Evolutionary conservation across 2,888 invertebrate species (phyloP).

Genomic region (Hetaerina titia): DNA sequence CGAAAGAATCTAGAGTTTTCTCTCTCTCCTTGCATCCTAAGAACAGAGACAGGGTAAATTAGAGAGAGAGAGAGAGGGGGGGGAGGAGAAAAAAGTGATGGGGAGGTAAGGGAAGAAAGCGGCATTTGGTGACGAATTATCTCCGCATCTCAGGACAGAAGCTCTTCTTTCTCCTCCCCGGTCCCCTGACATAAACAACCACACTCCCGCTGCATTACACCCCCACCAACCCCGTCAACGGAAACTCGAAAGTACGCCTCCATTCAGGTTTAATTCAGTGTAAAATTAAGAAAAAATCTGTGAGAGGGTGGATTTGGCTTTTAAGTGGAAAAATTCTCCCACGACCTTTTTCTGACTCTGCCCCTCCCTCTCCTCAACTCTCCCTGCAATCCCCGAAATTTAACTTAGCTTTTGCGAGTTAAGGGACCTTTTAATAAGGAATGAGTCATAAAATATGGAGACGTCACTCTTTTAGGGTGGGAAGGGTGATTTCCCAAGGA

Average conservation of each 20-base stretch:
- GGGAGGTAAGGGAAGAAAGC: background rate
- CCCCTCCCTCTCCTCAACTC: background rate
- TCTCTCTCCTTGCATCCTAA: too few relatives aligned
- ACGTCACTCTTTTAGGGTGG: background rate
- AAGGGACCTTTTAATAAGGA: slow-evolving; percentile 29
- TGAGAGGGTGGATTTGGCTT: background rate
- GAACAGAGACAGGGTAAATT: too few relatives aligned
- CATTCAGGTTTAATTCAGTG: background rate
- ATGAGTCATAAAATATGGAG: slow-evolving; percentile 36
- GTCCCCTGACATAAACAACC: too few relatives aligned
- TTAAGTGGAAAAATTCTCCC: background rate
- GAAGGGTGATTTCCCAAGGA: background rate
- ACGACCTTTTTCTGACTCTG: background rate
- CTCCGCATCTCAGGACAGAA: background rate
- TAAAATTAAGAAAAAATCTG: background rate
- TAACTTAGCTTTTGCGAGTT: slow-evolving; percentile 22
- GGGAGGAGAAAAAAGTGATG: background rate
- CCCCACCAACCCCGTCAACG: too few relatives aligned
- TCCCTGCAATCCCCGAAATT: background rate
- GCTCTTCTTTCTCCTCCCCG: background rate
- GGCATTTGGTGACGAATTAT: background rate
- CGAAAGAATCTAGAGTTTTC: too few relatives aligned
- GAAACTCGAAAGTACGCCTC: background rate
- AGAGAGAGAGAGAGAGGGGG: background rate
- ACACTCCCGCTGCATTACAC: too few relatives aligned